These are phyloP conservation scores for Orthonevra nobilis DNA, from an alignment of 2,888 invertebrate genomes.

Conservation along the genomic window DNA sequence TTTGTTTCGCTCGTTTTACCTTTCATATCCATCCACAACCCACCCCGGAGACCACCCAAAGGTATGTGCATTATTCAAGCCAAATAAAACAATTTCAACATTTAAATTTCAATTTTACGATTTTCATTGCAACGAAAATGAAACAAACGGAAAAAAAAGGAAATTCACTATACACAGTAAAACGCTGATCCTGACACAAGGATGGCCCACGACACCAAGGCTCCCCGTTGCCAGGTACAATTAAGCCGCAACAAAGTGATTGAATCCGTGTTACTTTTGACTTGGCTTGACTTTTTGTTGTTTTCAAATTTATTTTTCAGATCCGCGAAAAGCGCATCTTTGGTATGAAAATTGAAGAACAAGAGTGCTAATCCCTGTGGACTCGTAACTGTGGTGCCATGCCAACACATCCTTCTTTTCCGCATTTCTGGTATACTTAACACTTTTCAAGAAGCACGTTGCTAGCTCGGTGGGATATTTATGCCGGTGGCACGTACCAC, in stretches of 20 bases:
- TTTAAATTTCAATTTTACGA: slow-evolving; percentile 65
- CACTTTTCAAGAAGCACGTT: slow-evolving; percentile 40
- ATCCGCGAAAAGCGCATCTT: neutral
- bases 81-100: slow-evolving; percentile 60
- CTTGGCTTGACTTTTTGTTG: neutral
- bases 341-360: neutral
- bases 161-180: too few relatives aligned
- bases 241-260: slow-evolving; percentile 35
- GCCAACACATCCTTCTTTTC: slow-evolving; percentile 16
- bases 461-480: slow-evolving; percentile 54
- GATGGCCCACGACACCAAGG: neutral
- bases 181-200: too few relatives aligned
- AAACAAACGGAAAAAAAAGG: slow-evolving; percentile 30
- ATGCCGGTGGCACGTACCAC: slow-evolving; percentile 62
- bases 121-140: slow-evolving; percentile 54
- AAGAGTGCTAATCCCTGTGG: neutral
- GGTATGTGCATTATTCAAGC: slow-evolving; percentile 63
- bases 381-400: slow-evolving; percentile 1
- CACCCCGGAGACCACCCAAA: slow-evolving; percentile 12
- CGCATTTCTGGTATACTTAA: slow-evolving; percentile 49
- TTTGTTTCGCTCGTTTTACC: slow-evolving; percentile 7
- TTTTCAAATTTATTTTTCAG: too few relatives aligned
- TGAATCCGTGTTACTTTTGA: slow-evolving; percentile 17
- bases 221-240: neutral
- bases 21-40: slow-evolving; percentile 19